phyloP scores from a whole-genome alignment of 2,113 vertebrate species.

The Ptilorrhoa leucosticta region DNA sequence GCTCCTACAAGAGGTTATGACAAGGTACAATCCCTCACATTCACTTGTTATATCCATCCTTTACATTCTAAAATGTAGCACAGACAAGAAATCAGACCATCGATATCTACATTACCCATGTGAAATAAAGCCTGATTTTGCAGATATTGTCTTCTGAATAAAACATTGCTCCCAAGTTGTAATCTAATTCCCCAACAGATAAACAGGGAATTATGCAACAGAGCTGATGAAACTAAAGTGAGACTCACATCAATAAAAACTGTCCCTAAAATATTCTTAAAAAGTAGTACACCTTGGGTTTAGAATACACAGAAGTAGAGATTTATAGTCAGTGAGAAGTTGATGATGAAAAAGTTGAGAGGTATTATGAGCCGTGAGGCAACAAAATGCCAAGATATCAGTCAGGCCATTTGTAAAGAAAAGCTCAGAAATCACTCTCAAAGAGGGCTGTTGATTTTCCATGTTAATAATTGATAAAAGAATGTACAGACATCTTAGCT shows the following conservation, averaged over 20 bases:
- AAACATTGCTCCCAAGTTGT: background rate
- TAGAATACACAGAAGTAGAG: background rate
- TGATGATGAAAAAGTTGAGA: background rate
- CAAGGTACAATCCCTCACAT: background rate
- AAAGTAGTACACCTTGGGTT: background rate
- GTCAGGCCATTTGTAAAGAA: conserved; percentile 36
- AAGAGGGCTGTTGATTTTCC: conserved; percentile 9
- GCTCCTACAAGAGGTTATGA: background rate
- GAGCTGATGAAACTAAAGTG: background rate
- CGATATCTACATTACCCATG: background rate
- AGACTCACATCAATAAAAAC: background rate
- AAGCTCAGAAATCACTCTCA: conserved; percentile 14
- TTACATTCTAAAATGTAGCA: background rate
- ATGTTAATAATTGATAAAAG: conserved; percentile 60
- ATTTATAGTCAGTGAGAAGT: background rate
- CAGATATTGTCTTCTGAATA: background rate
- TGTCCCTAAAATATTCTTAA: background rate
- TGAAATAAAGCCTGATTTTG: conserved; percentile 9
- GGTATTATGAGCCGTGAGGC: conserved; percentile 17
- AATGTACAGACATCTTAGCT: background rate
- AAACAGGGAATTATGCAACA: background rate
- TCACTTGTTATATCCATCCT: background rate
- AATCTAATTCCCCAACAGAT: background rate
- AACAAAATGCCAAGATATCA: background rate
- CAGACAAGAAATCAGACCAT: background rate